Base-by-base conservation (phyloP, 1,140 invertebrate species). In the Pseudomyrmex pallidus region DNA sequence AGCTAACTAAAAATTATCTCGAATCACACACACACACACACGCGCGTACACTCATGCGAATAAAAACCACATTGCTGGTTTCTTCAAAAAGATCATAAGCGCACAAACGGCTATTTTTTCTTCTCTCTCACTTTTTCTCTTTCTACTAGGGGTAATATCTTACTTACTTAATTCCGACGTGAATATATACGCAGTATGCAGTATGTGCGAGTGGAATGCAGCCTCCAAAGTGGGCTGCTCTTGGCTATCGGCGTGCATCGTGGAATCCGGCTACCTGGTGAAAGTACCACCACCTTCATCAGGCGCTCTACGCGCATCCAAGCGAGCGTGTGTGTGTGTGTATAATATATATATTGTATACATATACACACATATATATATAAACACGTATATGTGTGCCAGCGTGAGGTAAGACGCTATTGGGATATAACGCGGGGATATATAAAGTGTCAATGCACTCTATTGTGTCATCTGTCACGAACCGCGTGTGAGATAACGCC, bases 181-280 rank as follows among this genome's bases (percentile, higher is more conserved):
- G 10, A 3, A 52, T 88, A 88, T 88, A 77, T 64, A 73, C 83
- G 70, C 82, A 52, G 13, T 12, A 52, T 7, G 35, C 35, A 35
- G 35, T 35, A 35, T 35, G 35, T 35, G 5, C 35, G 48, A 78
- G 50, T 70, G 87, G 83, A 87, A 87, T 87, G 87, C 83, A 83
- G 72, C n/a, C 76, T 89, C 76, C 77, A 82, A 88, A 86, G 88
- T 89, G 88, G 88, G 85, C 85, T 89, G 88, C 85, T 89, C 84
- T 88, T 89, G 82, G 82, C 87, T 89, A 89, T 88, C 74, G 80
- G 68, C 64, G 87, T 88, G 87, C 87, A 89, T 88, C 84, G 80
- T 85, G 87, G 74, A 89, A 89, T 85, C 80, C 85, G 78, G 84
- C 87, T 89, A 89, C 76, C 72, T 89, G 88, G 88, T 89, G 88